Percentiles rank a stretch among this genome's conserved stretches.
Evolutionary conservation across 2,888 invertebrate species (phyloP).

Genomic region (Nebria brevicollis): DNA sequence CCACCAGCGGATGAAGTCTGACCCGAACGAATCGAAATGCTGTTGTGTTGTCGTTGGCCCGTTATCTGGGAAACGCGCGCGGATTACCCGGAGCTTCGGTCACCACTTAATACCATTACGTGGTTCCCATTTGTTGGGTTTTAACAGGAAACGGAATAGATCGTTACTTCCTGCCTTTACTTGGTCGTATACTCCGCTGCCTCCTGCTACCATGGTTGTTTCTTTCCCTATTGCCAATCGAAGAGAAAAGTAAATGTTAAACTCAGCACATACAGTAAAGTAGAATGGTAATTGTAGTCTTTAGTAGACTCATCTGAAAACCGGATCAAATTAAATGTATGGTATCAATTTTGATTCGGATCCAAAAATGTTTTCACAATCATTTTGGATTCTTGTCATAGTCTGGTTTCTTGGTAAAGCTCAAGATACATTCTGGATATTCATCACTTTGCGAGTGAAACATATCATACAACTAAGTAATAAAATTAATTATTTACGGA

Average conservation of each 20-base stretch:
- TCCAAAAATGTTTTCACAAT: background rate
- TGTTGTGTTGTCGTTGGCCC: background rate
- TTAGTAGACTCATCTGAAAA: background rate
- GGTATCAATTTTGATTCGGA: background rate
- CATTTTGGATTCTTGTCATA: background rate
- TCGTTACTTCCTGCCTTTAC: background rate
- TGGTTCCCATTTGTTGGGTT: background rate
- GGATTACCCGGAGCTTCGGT: background rate
- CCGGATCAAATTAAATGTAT: background rate
- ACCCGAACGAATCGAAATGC: background rate
- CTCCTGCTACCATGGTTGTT: background rate
- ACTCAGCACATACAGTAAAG: background rate
- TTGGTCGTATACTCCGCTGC: background rate
- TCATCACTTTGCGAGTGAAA: too few relatives aligned
- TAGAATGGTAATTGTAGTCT: background rate
- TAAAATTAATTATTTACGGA: too few relatives aligned
- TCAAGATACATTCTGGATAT: too few relatives aligned
- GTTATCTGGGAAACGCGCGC: background rate
- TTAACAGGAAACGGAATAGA: background rate
- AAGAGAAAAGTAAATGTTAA: background rate
- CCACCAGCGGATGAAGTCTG: background rate
- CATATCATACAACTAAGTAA: too few relatives aligned
- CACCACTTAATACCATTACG: slow-evolving; percentile 1
- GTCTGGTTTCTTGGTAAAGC: too few relatives aligned
- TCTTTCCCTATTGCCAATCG: background rate